Conservation (phyloP, 1,140 invertebrate species). For the Temnothorax curvispinosus region DNA sequence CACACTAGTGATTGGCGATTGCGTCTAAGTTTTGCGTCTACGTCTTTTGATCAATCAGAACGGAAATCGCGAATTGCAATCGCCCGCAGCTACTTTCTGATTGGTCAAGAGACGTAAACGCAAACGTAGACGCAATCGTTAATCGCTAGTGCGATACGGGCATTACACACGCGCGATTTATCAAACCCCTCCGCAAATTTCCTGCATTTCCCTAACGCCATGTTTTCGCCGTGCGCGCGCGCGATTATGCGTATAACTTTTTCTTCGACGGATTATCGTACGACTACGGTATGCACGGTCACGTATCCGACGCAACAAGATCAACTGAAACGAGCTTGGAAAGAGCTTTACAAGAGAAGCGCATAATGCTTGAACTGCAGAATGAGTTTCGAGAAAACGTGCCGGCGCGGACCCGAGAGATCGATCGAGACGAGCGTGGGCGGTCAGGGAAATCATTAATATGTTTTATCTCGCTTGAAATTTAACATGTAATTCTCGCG, state of each 20-base stretch:
- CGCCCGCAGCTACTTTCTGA: too few relatives aligned
- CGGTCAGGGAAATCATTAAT: slow-evolving; percentile 14
- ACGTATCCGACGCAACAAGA: slow-evolving; percentile 56
- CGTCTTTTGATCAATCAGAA: too few relatives aligned
- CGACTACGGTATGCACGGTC: slow-evolving; percentile 27
- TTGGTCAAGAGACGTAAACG: too few relatives aligned
- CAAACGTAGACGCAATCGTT: too few relatives aligned
- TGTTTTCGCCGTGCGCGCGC: background rate
- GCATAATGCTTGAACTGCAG: background rate
- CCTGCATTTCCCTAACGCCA: background rate
- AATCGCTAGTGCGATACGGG: too few relatives aligned
- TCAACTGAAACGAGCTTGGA: slow-evolving; percentile 38
- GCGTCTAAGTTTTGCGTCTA: too few relatives aligned
- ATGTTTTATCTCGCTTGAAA: slow-evolving; percentile 8
- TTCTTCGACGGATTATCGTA: slow-evolving; percentile 50
- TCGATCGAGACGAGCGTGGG: background rate
- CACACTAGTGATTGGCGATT: too few relatives aligned
- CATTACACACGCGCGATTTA: background rate
- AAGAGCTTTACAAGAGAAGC: slow-evolving; percentile 33
- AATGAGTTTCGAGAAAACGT: slow-evolving; percentile 25
- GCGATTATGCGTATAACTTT: slow-evolving; percentile 44
- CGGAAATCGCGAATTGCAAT: too few relatives aligned
- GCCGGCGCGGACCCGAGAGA: background rate
- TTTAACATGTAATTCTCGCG: background rate
- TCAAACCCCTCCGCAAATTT: background rate